A percentile compares a stretch with the other conserved stretches of the same genome.
Evolutionary conservation across 1,140 invertebrate species (phyloP).

Genomic region (Bombus confusus): DNA sequence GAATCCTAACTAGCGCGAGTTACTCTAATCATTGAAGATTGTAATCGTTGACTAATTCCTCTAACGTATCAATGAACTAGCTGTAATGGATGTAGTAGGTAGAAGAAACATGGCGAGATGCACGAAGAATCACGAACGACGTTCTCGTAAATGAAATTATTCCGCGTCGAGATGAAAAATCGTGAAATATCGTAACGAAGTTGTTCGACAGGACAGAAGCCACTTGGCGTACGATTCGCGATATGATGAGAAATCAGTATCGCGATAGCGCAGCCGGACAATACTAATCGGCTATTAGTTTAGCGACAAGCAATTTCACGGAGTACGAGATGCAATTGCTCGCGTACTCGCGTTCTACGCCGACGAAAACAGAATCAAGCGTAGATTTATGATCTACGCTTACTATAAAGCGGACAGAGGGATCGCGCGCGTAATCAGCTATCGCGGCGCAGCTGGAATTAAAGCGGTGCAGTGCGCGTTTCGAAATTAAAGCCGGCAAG

Average conservation of each 20-base stretch:
- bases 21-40: not conserved
- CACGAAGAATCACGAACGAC: not conserved
- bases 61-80: not conserved
- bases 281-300: constrained; percentile 40
- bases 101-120: not conserved
- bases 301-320: constrained; percentile 21
- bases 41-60: not conserved
- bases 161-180: not conserved
- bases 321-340: not conserved
- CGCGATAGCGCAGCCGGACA: not conserved
- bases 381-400: constrained; percentile 18
- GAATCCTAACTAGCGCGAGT: not conserved
- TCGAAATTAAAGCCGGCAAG: constrained; percentile 18
- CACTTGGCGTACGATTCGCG: too few species aligned
- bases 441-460: constrained; percentile 16
- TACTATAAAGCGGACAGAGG: constrained; percentile 13
- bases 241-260: not conserved
- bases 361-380: constrained; percentile 42
- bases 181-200: not conserved
- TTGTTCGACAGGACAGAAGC: not conserved
- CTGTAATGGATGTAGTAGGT: not conserved
- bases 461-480: not conserved
- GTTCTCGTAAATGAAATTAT: not conserved
- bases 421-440: constrained; percentile 30
- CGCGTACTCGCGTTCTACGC: not conserved